phyloP scores from a whole-genome alignment of 2,113 vertebrate species.

The Polypterus senegalus region DNA sequence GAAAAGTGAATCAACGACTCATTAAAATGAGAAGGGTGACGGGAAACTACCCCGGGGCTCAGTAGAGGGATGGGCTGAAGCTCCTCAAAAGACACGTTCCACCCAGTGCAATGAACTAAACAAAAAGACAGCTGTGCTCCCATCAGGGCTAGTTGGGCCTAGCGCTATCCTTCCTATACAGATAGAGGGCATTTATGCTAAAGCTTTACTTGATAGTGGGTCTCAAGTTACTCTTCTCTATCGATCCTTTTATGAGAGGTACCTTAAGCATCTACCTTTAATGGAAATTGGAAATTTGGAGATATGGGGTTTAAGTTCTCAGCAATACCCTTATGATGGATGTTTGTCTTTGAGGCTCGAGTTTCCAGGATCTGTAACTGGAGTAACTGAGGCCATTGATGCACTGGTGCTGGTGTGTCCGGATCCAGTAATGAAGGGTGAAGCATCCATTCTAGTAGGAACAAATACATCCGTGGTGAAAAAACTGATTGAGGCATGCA shows the following conservation, averaged over 20 bases:
- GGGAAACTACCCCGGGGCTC: conserved; percentile 17
- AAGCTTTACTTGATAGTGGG: conserved; percentile 16
- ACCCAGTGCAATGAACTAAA: too few relatives aligned
- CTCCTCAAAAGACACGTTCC: conserved; percentile 10
- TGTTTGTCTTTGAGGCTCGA: too few relatives aligned
- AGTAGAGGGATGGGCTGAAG: conserved; percentile 17
- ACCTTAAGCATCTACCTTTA: neutral
- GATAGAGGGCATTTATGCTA: conserved; percentile 16
- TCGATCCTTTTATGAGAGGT: conserved; percentile 14
- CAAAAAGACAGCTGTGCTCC: conserved; percentile 1
- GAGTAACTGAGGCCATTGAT: too few relatives aligned
- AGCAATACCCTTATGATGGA: too few relatives aligned
- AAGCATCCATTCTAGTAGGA: too few relatives aligned
- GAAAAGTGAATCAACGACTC: conserved; percentile 16
- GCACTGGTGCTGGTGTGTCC: too few relatives aligned
- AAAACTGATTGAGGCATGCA: too few relatives aligned
- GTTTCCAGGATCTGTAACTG: too few relatives aligned
- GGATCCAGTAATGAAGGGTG: too few relatives aligned
- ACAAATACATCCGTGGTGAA: too few relatives aligned
- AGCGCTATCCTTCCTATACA: conserved; percentile 10
- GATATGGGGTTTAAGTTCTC: too few relatives aligned
- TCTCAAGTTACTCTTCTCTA: conserved; percentile 20
- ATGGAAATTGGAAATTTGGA: too few relatives aligned
- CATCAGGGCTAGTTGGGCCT: conserved; percentile 13
- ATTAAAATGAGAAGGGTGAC: conserved; percentile 6